Base-by-base conservation (phyloP, 2,888 invertebrate species). In the Chymomyza caudatula region DNA sequence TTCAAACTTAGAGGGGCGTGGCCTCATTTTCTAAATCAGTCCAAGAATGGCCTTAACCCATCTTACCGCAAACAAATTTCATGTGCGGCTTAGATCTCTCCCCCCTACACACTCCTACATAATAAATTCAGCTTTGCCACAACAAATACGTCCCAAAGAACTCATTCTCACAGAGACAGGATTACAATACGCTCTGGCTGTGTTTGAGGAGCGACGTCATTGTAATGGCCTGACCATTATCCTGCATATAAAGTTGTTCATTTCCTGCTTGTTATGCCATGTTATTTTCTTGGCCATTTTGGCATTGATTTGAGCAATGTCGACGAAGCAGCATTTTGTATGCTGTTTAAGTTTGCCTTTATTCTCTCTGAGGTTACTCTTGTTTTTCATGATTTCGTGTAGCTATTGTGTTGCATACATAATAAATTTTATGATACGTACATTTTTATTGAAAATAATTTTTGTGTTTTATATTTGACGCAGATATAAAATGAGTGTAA, bases 351-450 rank as follows among this genome's bases (percentile, higher is more conserved):
- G 72, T 65, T 59, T 74, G 60, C 59, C 54, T 57, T 62, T 63
- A 60, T 63, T 57, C 67, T 70, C 70, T 52, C 49, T 51, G 37
- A 15, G 51, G 51, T 37, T 52, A 4, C 19, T 59, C 11, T 59
- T 59, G 47, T 25, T 69, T 61, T 52, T 65, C 55, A 37, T 51
- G 3, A 15, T 59, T n/a, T 51, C 57, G 61, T 53, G 37, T 66
- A 63, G 68, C 74, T 78, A 69, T 84, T 84, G 82, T 77, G 73
- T 73, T 75, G 85, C 85, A 83, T 78, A 83, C 80, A 83, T 83
- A 85, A 85, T 85, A 84, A 79, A 84, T 83, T 85, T 85, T 81
- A 83, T 85, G 84, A 85, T 83, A 85, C 84, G 82, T 84, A 85
- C 79, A 81, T 82, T 84, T 85, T 85, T 85, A 85, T 85, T 81